Base-by-base conservation (phyloP, 2,888 invertebrate genomes). In the Liposcelis brunnea region DNA sequence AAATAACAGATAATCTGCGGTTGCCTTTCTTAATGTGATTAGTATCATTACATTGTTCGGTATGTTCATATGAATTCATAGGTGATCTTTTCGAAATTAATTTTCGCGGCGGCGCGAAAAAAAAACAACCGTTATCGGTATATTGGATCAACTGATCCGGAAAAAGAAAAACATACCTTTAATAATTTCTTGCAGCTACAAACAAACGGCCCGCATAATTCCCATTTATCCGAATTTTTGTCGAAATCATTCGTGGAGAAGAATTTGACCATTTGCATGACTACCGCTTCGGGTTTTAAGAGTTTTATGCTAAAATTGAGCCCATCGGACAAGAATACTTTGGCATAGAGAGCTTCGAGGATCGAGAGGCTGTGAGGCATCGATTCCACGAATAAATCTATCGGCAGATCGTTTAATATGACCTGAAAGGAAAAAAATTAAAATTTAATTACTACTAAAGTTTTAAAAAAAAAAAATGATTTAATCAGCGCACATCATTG, bases 361-460 rank as follows among this genome's bases (percentile, higher is more conserved):
- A 91, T 71, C 54, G 83, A 80, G 2, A 91, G 74, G 14, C 86
- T 86, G 60, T 86, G 84, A 1, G 91, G 91, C 61, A 91, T 67
- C 2, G 87, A 81, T 54, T 90, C 90, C n/a, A 90, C 76, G 53
- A 91, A 69, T 52, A 87, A 67, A 59, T 90, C 90, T 44, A 90
- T 72, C 0, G 91, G 91, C 51, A 91, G 67, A 51, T 89, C 89
- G 1, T 59, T 53, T 33, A 68, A 52, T 49, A 66, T 64, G 19
- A 57, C 51, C 37, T 58, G 54, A 46, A 64, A 55, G 16, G 4
- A 45, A 14, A 21, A 31, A 34, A 15, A 26, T 6, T 26, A 26
- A 26, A 26, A 26, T 6, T 26, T 4, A 26, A 26, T 26, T 26
- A 6, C 26, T 6, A 26, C 8, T 26, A 26, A 26, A 26, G 8